These are phyloP conservation scores for Tenthredo notha DNA, from an alignment of 2,888 invertebrate species.

Conservation along the genomic window DNA sequence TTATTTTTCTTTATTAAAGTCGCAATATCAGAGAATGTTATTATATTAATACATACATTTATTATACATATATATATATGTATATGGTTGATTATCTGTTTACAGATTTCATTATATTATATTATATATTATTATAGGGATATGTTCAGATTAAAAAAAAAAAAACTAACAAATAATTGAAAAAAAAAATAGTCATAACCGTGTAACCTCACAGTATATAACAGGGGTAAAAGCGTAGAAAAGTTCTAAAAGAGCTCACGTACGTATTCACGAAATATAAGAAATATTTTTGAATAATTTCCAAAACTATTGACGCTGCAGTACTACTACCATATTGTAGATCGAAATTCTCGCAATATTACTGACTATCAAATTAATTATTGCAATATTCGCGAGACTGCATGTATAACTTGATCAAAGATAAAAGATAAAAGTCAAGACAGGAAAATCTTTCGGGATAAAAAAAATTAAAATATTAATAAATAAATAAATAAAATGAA, in stretches of 20 bases:
- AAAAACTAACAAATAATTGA: neutral
- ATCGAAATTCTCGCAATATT: constrained; percentile 16
- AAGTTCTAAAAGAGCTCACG: constrained; percentile 56
- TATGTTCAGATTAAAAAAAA: neutral
- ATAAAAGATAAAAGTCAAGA: neutral
- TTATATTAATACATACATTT: constrained; percentile 36
- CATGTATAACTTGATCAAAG: neutral
- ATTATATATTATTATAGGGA: neutral
- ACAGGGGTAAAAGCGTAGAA: constrained; percentile 56
- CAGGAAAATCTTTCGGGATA: neutral
- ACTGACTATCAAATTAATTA: neutral
- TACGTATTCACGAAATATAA: constrained; percentile 43
- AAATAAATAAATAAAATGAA: too few relatives aligned
- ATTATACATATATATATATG: constrained; percentile 6
- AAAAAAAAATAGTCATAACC: constrained; percentile 46
- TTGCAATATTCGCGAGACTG: neutral
- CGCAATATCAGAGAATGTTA: constrained; percentile 34
- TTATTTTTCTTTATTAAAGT: constrained; percentile 49
- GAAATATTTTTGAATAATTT: constrained; percentile 41
- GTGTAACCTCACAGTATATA: constrained; percentile 53
- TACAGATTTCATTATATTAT: constrained; percentile 13
- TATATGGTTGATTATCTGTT: constrained; percentile 22
- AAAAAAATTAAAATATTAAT: neutral
- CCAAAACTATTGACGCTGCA: neutral
- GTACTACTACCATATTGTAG: neutral